Base-by-base conservation (phyloP, 2,113 vertebrate genomes). In the Proteles cristata region DNA sequence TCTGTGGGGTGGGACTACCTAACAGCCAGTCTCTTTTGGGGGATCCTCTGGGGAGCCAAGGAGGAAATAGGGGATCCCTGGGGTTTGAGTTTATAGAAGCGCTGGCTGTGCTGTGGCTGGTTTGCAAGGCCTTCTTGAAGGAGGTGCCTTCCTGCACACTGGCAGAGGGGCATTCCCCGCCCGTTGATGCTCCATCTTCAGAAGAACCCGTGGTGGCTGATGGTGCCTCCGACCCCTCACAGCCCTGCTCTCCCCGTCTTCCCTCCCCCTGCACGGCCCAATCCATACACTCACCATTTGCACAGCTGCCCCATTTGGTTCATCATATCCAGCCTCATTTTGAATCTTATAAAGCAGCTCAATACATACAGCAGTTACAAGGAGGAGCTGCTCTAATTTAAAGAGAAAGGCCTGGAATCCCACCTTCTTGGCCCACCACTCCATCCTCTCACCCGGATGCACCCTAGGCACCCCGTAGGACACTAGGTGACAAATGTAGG, bases 131-230 rank as follows among this genome's bases (percentile, higher is more conserved):
- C 58, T 88, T 39, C 53, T n/a, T 39, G n/a, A 7, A 84, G 79
- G 82, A 92, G 66, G 77, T 45, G 33, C 35, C 50, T 55, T 25
- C 28, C n/a, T 16, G 7, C 33, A 35, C 11, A 68, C 15, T 1
- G 11, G 35, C 0, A 1, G 9, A 5, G 45, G 39, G 77, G 31
- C 1, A 1, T 19, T 25, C 50, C 50, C 31, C 2, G 50, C 23
- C 71, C 12, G 81, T 16, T 12, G 25, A 7, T 16, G 68, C 28
- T 31, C 63, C 21, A 0, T 35, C 58, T 3, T 11, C 0, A 6
- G 74, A 33, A 84, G n/a, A 48, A 53, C 89, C 85, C 7, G 11
- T 1, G 7, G 2, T 35, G 25, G 33, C 2, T 2, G 26, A 21
- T 5, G 28, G 88, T 4, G 2, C 4, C 55, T 58, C 14, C 9